Evolutionary conservation across 1,140 invertebrate genomes (phyloP).

Genomic region (Chymomyza costata): DNA sequence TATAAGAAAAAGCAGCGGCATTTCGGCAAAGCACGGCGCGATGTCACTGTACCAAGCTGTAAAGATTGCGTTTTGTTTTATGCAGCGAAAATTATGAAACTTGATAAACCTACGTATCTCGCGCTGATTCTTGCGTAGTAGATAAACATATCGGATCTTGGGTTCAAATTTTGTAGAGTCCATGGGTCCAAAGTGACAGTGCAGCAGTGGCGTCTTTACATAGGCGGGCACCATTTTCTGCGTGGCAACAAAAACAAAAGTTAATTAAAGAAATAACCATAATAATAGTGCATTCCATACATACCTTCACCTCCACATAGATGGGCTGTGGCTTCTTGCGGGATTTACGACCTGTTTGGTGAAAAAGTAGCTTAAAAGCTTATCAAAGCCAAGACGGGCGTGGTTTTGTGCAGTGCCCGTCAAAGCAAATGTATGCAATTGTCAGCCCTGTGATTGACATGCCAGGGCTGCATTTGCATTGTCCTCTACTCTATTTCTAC

Average conservation of each 20-base stretch:
- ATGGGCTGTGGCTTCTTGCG: slow-evolving; percentile 49
- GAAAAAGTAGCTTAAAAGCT: slow-evolving; percentile 20
- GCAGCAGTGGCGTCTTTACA: slow-evolving; percentile 80
- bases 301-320: slow-evolving; percentile 72
- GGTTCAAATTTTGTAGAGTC: slow-evolving; percentile 75
- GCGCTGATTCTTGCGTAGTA: slow-evolving; percentile 80
- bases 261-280: not conserved
- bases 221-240: slow-evolving; percentile 72
- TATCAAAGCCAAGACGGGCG: slow-evolving; percentile 30
- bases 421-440: slow-evolving; percentile 25
- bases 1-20: slow-evolving; percentile 80
- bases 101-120: slow-evolving; percentile 76
- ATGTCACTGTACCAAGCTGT: slow-evolving; percentile 74
- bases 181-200: slow-evolving; percentile 81
- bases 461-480: slow-evolving; percentile 46
- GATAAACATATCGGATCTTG: slow-evolving; percentile 80
- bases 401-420: slow-evolving; percentile 32
- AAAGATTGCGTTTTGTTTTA: not conserved
- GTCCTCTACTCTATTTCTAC: slow-evolving; percentile 26
- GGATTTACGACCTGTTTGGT: slow-evolving; percentile 29
- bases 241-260: not conserved
- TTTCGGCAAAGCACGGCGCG: slow-evolving; percentile 77
- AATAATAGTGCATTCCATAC: slow-evolving; percentile 4
- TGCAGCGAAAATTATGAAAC: slow-evolving; percentile 15
- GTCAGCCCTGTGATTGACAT: slow-evolving; percentile 53